Evolutionary conservation across 2,797 vertebrate genomes (phyloP), one percentile per base, ranked within the genome.

Genomic region (Bufotes viridis): DNA sequence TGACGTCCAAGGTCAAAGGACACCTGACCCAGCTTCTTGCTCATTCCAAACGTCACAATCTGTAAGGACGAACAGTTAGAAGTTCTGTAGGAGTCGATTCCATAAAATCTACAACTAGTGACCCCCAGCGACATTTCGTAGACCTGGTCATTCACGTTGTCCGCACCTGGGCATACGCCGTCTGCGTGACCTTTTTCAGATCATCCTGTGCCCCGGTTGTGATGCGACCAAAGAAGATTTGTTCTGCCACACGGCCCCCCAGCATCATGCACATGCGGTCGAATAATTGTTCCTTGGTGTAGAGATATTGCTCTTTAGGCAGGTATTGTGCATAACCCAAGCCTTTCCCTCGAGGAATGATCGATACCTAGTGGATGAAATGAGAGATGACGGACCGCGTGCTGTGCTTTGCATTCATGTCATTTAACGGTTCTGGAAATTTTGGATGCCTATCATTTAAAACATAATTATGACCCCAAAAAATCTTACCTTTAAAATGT

Each of bases 21-120:
- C 88, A 96, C 93, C 92, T 95, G 96, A 3, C 96, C 96, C 90
- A 97, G 93, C 91, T 94, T 96, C 1, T 95, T 94, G 0, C 94
- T 96, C 96, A 96, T 96, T 18, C 96, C 96, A 75, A 96, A 97
- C 93, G 96, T 95, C 34, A 95, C 95, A 5, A 96, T 91, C 96
- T 96, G 75, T 12, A 90, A 76, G 58, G 67, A 51, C 1, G 17
- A 74, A 51, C 10, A 9, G 13, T 0, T 51, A 49, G 15, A 18
- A 42, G 12, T 51, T 22, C 12, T 0, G 1, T 75, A 75, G 11
- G 51, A 22, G 20, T 15, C 15, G 13, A 10, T 55, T 55, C 53
- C 29, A 34, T 1, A 34, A 34, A 34, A 34, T 34, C 29, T 34
- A 34, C 29, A 34, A 42, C 42, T 42, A 42, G 42, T 7, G 42